These are phyloP conservation scores for Drosophila vallismaia DNA, from an alignment of 2,888 invertebrate genomes.

Conservation along the genomic window DNA sequence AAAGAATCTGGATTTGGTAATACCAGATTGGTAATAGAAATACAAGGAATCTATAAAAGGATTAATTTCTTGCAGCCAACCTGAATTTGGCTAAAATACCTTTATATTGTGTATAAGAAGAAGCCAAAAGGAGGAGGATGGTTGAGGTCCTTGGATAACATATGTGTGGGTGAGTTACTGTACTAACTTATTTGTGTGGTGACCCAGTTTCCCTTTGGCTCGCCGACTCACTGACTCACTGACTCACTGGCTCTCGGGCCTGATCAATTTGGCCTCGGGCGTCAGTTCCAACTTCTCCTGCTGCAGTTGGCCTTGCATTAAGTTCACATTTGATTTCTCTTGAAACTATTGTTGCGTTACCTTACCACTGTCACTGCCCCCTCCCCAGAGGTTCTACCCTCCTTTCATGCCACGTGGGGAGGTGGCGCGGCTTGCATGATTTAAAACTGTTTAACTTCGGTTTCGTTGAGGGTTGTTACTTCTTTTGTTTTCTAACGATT, in stretches of 20 bases:
- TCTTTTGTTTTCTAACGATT: conserved; percentile 49
- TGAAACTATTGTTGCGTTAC: conserved; percentile 21
- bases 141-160: not conserved
- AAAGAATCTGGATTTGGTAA: too few relatives aligned
- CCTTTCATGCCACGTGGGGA: conserved; percentile 34
- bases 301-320: conserved; percentile 69
- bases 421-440: conserved; percentile 59
- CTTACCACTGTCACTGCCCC: conserved; percentile 5
- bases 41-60: not conserved
- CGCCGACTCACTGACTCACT: conserved; percentile 28
- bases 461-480: conserved; percentile 13
- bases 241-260: conserved; percentile 35
- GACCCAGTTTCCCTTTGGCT: conserved; percentile 43
- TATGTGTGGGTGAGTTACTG: conserved; percentile 19
- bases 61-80: conserved; percentile 12
- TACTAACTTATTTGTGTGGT: conserved; percentile 41
- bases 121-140: not conserved
- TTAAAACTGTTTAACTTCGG: conserved; percentile 72
- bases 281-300: conserved; percentile 60
- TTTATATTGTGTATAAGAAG: not conserved
- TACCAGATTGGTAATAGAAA: not conserved
- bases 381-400: not conserved
- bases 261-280: conserved; percentile 69
- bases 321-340: conserved; percentile 68
- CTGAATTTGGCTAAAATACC: not conserved